A percentile compares a stretch with the other conserved stretches of the same genome.
Evolutionary conservation across 1,140 invertebrate genomes (phyloP).

Genomic region (Zaprionus capensis): DNA sequence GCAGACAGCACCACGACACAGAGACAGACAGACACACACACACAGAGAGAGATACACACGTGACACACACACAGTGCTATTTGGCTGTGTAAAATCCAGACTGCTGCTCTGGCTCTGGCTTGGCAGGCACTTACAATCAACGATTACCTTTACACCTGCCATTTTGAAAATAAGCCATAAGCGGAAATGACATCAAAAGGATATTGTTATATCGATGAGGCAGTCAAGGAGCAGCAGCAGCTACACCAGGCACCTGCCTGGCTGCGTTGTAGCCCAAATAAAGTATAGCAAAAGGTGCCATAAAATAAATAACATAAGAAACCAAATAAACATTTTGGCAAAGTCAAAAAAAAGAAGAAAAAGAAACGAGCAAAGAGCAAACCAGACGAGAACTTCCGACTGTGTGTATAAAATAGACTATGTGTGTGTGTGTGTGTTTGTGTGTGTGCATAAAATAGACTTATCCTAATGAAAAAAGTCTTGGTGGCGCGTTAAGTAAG

Average conservation of each 20-base stretch:
- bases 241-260: background rate
- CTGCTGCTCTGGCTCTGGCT: conserved; percentile 45
- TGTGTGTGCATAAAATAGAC: conserved; percentile 79
- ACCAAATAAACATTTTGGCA: conserved; percentile 82
- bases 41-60: background rate
- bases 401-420: conserved; percentile 34
- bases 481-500: conserved; percentile 80
- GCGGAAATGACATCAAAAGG: conserved; percentile 83
- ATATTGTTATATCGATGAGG: conserved; percentile 82
- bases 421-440: conserved; percentile 24
- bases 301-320: conserved; percentile 82
- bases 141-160: conserved; percentile 83
- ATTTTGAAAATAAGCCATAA: conserved; percentile 83
- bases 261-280: conserved; percentile 37
- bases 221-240: conserved; percentile 41
- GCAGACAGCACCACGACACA: background rate
- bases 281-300: conserved; percentile 81
- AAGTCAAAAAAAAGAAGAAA: conserved; percentile 50
- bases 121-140: conserved; percentile 79
- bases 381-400: conserved; percentile 34
- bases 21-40: conserved; percentile 8
- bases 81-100: conserved; percentile 70
- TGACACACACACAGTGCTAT: conserved; percentile 27
- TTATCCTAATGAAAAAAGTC: conserved; percentile 83
- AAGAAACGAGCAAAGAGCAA: conserved; percentile 24